These are phyloP conservation scores for Saguinus imperator DNA, from an alignment of 2,113 vertebrate species.

Conservation along the genomic window DNA sequence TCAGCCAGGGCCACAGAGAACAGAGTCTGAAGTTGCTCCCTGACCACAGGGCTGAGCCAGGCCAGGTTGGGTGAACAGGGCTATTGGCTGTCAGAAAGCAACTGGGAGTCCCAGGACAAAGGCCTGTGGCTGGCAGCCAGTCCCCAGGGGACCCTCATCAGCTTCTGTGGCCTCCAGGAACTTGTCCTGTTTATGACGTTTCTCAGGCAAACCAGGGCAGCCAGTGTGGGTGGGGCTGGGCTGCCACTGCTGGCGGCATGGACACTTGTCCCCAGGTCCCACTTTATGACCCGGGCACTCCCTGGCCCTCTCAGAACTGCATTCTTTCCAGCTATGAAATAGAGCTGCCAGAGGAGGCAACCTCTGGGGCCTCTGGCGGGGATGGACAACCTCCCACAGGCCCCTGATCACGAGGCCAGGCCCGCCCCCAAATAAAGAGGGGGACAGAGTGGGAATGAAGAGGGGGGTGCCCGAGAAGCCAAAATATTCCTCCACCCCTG, in stretches of 20 bases:
- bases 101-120: not conserved
- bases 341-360: not conserved
- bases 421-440: not conserved
- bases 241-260: not conserved
- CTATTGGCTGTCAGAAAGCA: not conserved
- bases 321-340: not conserved
- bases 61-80: not conserved
- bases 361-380: not conserved
- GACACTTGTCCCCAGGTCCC: not conserved
- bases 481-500: not conserved
- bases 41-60: accelerated
- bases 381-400: not conserved
- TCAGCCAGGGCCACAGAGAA: not conserved
- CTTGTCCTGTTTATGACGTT: slow-evolving; percentile 49
- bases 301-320: not conserved
- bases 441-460: not conserved
- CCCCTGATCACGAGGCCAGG: not conserved
- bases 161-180: not conserved
- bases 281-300: not conserved
- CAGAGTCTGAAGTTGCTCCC: not conserved
- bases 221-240: not conserved
- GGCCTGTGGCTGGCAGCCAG: accelerated
- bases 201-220: slow-evolving; percentile 36
- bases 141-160: not conserved
- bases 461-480: not conserved